A percentile compares a stretch with the other conserved stretches of the same genome.
Conservation (phyloP, 1,140 invertebrate genomes). For the Bombus huntii region DNA sequence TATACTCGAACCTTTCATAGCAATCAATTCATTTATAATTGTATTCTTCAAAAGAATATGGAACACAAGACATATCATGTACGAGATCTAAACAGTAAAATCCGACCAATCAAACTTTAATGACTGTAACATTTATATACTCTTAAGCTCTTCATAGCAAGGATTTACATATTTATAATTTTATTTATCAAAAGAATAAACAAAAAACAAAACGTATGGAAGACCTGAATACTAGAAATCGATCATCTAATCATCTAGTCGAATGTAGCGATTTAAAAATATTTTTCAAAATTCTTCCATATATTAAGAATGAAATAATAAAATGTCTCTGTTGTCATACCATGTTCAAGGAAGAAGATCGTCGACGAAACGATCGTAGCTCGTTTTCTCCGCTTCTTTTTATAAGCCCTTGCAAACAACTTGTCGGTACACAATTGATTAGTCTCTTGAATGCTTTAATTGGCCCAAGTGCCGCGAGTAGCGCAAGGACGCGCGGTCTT, state of each 20-base stretch:
- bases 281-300: neutral
- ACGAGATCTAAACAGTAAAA: too few relatives aligned
- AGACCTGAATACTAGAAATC: neutral
- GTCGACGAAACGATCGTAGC: too few relatives aligned
- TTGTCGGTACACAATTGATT: constrained; percentile 62
- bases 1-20: too few relatives aligned
- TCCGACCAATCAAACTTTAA: too few relatives aligned
- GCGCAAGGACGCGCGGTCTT: constrained; percentile 30
- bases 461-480: constrained; percentile 63
- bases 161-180: neutral
- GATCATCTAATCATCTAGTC: too few relatives aligned
- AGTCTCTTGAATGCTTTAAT: constrained; percentile 68
- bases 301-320: neutral
- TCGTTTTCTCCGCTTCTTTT: constrained; percentile 36
- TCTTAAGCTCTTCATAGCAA: neutral
- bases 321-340: too few relatives aligned
- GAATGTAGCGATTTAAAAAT: neutral
- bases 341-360: neutral
- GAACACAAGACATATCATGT: too few relatives aligned
- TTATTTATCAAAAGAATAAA: neutral
- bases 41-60: too few relatives aligned
- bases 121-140: neutral
- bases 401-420: constrained; percentile 46
- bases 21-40: too few relatives aligned
- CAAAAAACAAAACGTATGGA: neutral